A percentile compares a stretch with the other conserved stretches of the same genome.
These are phyloP conservation scores for Volucella inanis DNA, from an alignment of 2,888 invertebrate species.

Conservation along the genomic window DNA sequence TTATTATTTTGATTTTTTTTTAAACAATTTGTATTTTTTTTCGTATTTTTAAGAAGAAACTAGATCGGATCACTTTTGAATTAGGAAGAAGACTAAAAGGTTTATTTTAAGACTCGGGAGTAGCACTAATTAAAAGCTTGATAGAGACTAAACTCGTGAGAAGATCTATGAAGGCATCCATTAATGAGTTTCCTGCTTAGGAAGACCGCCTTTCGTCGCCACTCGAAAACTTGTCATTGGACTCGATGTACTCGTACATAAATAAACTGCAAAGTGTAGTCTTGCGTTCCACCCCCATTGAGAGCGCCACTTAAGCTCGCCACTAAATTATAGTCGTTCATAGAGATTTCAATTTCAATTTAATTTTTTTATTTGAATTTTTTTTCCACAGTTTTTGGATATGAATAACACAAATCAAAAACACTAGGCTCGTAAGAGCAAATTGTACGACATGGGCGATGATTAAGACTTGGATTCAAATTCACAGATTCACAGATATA, in stretches of 20 bases:
- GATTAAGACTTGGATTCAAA: background rate
- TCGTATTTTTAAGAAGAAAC: too few species aligned
- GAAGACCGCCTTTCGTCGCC: constrained; percentile 36
- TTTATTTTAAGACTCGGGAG: background rate
- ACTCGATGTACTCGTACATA: background rate
- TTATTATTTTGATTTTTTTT: background rate
- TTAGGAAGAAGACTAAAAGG: constrained; percentile 8
- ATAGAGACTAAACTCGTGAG: background rate
- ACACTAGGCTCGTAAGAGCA: constrained; percentile 9
- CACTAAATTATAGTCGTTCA: constrained; percentile 47
- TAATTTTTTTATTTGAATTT: background rate
- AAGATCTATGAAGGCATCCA: constrained; percentile 10
- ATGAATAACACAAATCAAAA: constrained; percentile 26
- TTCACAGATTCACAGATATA: constrained; percentile 6
- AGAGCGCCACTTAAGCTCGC: constrained; percentile 67
- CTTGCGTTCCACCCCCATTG: constrained; percentile 43
- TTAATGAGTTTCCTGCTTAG: constrained; percentile 73
- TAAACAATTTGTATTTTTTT: background rate
- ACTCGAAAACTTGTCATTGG: background rate
- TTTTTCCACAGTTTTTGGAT: too few species aligned
- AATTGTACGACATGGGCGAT: constrained; percentile 15
- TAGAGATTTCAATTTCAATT: constrained; percentile 8
- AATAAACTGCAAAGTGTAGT: constrained; percentile 37
- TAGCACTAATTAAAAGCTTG: constrained; percentile 54
- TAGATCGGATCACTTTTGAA: constrained; percentile 14